Evolutionary conservation across 2,113 vertebrate species (phyloP).

Genomic region (Siniperca knerii): DNA sequence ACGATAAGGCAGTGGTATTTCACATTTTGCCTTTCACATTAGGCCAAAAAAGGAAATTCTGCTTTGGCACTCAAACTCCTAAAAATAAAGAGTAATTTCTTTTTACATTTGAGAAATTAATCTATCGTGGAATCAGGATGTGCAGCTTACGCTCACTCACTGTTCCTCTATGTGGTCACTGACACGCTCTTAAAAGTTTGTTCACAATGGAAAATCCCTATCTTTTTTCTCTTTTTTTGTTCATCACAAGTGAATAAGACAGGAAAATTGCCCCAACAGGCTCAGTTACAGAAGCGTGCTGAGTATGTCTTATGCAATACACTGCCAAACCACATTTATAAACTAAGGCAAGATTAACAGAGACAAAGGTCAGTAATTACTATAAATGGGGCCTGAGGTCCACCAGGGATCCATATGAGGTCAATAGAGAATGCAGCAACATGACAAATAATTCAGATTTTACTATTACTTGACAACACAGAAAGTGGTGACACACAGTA

Average conservation of each 20-base stretch:
- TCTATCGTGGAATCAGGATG: background rate
- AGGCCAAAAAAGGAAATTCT: background rate
- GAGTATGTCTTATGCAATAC: background rate
- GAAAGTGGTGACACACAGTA: background rate
- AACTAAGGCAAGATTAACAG: background rate
- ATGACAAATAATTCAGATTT: background rate
- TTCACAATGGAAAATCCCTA: conserved; percentile 51
- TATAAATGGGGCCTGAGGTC: background rate
- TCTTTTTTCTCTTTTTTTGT: background rate
- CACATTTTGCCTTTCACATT: background rate
- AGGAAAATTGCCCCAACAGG: background rate
- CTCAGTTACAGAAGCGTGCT: background rate
- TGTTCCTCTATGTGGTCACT: background rate
- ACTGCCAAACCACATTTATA: conserved; percentile 13
- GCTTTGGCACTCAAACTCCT: background rate
- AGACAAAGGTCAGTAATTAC: background rate
- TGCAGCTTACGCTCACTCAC: background rate
- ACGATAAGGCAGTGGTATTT: background rate
- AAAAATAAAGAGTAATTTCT: background rate
- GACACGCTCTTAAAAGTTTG: background rate
- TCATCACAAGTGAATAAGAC: conserved; percentile 13
- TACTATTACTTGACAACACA: background rate
- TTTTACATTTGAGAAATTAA: background rate
- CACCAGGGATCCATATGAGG: background rate
- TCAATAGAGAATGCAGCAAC: background rate